Percentiles rank a stretch among this genome's conserved stretches.
phyloP scores from a whole-genome alignment of 1,140 invertebrate species.

The Pectinophora gossypiella region DNA sequence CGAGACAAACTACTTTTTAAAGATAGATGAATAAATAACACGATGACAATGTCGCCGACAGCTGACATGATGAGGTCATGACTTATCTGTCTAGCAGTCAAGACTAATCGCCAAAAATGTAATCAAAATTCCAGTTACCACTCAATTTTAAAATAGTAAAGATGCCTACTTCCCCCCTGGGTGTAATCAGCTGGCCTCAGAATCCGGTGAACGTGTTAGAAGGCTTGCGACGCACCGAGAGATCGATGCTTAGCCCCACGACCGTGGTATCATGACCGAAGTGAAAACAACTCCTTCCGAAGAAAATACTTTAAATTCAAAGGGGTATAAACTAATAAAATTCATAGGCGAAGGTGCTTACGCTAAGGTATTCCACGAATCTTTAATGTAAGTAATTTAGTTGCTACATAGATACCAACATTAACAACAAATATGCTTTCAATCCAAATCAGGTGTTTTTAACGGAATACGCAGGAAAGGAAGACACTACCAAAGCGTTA shows the following conservation, averaged over 20 bases:
- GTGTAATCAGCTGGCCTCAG: conserved; percentile 21
- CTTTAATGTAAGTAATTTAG: too few relatives aligned
- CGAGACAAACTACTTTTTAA: too few relatives aligned
- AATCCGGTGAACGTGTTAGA: not conserved
- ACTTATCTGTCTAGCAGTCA: not conserved
- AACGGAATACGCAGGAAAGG: conserved; percentile 72
- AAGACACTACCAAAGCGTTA: conserved; percentile 42
- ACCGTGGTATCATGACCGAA: conserved; percentile 60
- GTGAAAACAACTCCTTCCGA: conserved; percentile 74
- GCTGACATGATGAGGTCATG: too few relatives aligned
- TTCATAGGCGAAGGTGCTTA: conserved; percentile 82
- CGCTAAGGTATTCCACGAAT: conserved; percentile 72
- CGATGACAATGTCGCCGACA: too few relatives aligned
- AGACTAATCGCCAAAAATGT: conserved; percentile 7
- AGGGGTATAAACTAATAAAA: conserved; percentile 78
- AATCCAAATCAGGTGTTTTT: conserved; percentile 78
- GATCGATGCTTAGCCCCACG: conserved; percentile 28
- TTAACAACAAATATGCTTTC: too few relatives aligned
- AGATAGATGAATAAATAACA: too few relatives aligned
- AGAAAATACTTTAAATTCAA: conserved; percentile 75
- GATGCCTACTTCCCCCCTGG: conserved; percentile 41
- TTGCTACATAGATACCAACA: too few relatives aligned
- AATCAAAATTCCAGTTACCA: conserved; percentile 33
- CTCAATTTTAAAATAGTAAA: conserved; percentile 33
- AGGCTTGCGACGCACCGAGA: conserved; percentile 12